phyloP scores from a whole-genome alignment of 2,888 invertebrate genomes.

The Drosophila longiperda region DNA sequence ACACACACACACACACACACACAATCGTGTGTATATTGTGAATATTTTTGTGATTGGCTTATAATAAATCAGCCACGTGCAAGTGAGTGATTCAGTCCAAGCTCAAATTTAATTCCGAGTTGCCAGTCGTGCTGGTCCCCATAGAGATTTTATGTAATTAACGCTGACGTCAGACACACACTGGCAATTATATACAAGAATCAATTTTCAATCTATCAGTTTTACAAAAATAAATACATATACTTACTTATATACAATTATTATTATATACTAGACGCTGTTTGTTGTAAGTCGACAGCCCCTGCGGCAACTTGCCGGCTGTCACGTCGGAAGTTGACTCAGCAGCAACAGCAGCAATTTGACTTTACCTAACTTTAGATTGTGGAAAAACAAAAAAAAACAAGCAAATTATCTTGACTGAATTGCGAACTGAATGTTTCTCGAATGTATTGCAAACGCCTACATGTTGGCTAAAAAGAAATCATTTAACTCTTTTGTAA shows the following conservation, averaged over 20 bases:
- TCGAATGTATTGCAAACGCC: constrained; percentile 23
- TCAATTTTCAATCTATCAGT: constrained; percentile 77
- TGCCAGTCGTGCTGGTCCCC: constrained; percentile 61
- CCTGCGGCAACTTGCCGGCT: constrained; percentile 53
- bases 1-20: background rate
- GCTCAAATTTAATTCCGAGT: constrained; percentile 32
- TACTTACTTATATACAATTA: constrained; percentile 27
- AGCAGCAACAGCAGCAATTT: constrained; percentile 22
- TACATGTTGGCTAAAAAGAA: constrained; percentile 25
- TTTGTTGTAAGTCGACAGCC: constrained; percentile 28
- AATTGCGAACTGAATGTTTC: constrained; percentile 15
- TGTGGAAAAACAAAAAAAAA: constrained; percentile 9
- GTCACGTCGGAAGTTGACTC: constrained; percentile 78
- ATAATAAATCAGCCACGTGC: constrained; percentile 77
- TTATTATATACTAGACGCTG: constrained; percentile 29
- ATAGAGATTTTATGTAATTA: constrained; percentile 71
- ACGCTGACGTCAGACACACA: constrained; percentile 70
- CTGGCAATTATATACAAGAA: constrained; percentile 76
- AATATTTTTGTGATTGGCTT: constrained; percentile 18
- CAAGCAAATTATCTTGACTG: constrained; percentile 1
- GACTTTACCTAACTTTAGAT: constrained; percentile 14
- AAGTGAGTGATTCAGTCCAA: constrained; percentile 67
- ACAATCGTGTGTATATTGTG: constrained; percentile 1
- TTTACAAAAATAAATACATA: constrained; percentile 25
- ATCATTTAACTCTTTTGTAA: constrained; percentile 76